Conservation (phyloP, 1,140 invertebrate genomes). For the Sinonovacula constricta region DNA sequence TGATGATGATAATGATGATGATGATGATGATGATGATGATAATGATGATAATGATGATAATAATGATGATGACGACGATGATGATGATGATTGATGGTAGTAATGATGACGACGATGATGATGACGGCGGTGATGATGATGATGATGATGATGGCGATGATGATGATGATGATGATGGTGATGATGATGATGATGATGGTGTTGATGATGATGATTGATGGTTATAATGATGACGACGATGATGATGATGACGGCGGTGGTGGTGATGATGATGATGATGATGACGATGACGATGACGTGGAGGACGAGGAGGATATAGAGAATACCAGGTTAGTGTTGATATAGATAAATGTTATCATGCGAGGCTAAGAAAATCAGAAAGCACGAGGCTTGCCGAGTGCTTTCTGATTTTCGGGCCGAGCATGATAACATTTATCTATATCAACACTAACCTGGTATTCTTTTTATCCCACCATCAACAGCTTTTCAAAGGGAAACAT, state of each 20-base stretch:
- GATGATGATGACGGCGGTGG: conserved; percentile 2
- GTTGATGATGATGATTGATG: too few species aligned
- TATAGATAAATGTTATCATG: too few species aligned
- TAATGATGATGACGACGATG: background rate
- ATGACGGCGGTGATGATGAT: background rate
- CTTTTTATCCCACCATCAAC: too few species aligned
- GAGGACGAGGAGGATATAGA: conserved; percentile 8
- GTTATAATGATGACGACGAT: background rate
- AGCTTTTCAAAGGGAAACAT: too few species aligned
- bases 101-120: background rate
- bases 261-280: background rate
- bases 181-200: conserved; percentile 11
- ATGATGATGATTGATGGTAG: conserved; percentile 9
- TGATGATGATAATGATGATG: conserved; percentile 3
- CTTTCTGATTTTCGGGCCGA: too few species aligned
- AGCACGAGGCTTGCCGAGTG: too few species aligned
- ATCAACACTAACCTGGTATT: too few species aligned
- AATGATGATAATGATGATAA: conserved; percentile 8
- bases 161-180: conserved; percentile 1
- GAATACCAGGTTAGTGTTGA: too few species aligned
- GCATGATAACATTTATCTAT: too few species aligned
- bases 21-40: conserved; percentile 4
- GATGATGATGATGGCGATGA: background rate
- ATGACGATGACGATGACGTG: conserved; percentile 9
- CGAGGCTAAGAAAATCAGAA: too few species aligned